Base-by-base conservation (phyloP, 2,113 vertebrate species). In the Microcebus lehilahytsara region DNA sequence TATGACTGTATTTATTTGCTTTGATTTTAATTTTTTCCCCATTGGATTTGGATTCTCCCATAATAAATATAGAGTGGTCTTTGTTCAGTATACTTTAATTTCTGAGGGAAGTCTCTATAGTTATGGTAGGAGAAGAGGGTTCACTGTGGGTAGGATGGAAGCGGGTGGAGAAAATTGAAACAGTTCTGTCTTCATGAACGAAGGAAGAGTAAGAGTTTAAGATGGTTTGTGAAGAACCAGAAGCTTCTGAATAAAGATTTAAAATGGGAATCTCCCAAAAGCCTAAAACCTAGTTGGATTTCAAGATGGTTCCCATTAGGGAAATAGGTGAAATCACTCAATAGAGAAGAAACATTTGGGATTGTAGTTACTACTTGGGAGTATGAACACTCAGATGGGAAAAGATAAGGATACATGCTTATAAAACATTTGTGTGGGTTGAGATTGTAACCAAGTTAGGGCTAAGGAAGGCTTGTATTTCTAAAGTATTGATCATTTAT, bases 1-100 rank as follows among this genome's bases (percentile, higher is more conserved):
- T 87, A 72, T 34, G 40, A 67, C 69, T 93, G 7, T 92, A 64
- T 94, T 75, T 66, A 93, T 97, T 96, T 94, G 34, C 53, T 77
- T 91, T 90, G 51, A 67, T 95, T 93, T 20, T 46, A 56, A 67
- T 81, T 92, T 87, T 86, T 75, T 14, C 53, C n/a, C 11, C 64
- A 9, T 60, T 93, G 46, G 69, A 42, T 94, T 93, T 42, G 85
- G 80, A 93, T 62, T 23, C 53, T 88, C 40, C 62, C 14, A 0
- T 93, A 85, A 30, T 75, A 53, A 93, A 11, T 69, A 9, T 69
- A 40, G 78, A 56, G 20, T 77, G 25, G 12, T 66, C 34, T 96
- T 89, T 96, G 66, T 90, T n/a, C 42, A 25, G 5, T 92, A 22
- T 71, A 51, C 77, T 11, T 88, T 86, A 49, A 72, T 84, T 96